Evolutionary conservation across 2,113 vertebrate genomes (phyloP), one percentile per base, ranked within the genome.

Genomic region (Shinisaurus crocodilurus): DNA sequence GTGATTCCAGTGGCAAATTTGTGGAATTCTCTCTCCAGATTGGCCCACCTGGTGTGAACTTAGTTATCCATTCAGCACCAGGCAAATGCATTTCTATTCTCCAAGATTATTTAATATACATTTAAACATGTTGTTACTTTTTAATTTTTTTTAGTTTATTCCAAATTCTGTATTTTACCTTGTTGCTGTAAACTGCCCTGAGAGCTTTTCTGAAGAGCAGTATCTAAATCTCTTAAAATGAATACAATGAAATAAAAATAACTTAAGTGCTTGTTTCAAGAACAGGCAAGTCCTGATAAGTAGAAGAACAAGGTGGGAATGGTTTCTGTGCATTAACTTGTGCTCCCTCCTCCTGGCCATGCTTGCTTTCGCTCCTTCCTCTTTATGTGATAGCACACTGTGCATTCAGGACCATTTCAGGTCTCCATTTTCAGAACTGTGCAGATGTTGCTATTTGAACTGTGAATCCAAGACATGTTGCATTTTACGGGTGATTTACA

Each of bases 401-500:
- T 77, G 34, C 34, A 45, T 76, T 50, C 43, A 37, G 6, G 90
- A 40, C 48, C 92, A 91, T 91, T 92, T 45, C 84, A 82, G 91
- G 54, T 80, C n/a, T 88, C 92, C 48, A 43, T 29, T 85, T 87
- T 82, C 76, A 70, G 76, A 15, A 43, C 82, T 95, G 88, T 92
- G 83, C 3, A 29, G n/a, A 60, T 57, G 76, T 84, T 86, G 82
- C 86, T 88, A 85, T 93, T 72, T 74, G 79, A 91, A 77, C 86
- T 76, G 60, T 87, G 85, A 13, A 93, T 82, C 54, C 63, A 23
- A 81, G 91, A 86, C 93, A 94, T 34, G 80, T 48, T 1, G 1
- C 40, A 76, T 91, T 95, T 93, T 45, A 45, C 79, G 20, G 25
- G 29, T 89, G 90, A 91, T 95, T 95, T 92, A 92, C 63, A 95